Conservation (phyloP, 1,140 invertebrate genomes). For the Geopemphigus sp. region DNA sequence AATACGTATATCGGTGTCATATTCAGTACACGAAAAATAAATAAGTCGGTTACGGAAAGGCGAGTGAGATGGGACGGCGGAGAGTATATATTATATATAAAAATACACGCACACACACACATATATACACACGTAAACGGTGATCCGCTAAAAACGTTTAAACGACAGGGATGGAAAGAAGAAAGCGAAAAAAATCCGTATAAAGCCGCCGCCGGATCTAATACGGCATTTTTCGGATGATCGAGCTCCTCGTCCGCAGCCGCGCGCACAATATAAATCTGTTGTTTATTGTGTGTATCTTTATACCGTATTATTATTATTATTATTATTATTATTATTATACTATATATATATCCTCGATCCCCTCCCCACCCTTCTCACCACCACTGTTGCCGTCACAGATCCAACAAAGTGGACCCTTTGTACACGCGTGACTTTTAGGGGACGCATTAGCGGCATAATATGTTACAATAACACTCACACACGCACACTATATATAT, state of each 20-base stretch:
- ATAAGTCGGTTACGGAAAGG: neutral
- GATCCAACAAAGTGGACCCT: slow-evolving; percentile 40
- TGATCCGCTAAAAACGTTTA: slow-evolving; percentile 37
- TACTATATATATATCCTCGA: neutral
- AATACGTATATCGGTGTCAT: too few species aligned
- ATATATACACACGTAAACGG: neutral
- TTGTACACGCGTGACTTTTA: slow-evolving; percentile 45
- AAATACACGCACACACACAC: neutral
- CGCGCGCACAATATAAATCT: slow-evolving; percentile 48
- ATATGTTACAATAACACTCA: slow-evolving; percentile 47
- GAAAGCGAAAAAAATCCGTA: slow-evolving; percentile 7
- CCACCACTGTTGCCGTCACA: neutral
- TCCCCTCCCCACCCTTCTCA: neutral
- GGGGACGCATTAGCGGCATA: slow-evolving; percentile 48
- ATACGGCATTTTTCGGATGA: slow-evolving; percentile 45
- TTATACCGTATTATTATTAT: slow-evolving; percentile 44
- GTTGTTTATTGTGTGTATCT: slow-evolving; percentile 49
- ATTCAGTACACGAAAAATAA: too few species aligned
- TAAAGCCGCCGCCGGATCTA: slow-evolving; percentile 39
- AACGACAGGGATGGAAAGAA: neutral
- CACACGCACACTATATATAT: too few species aligned
- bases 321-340: slow-evolving; percentile 42
- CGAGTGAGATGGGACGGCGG: neutral
- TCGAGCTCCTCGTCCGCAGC: slow-evolving; percentile 22
- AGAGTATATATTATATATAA: too few species aligned